Conservation (phyloP, 2,113 vertebrate species). For the Hippoglossus stenolepis region DNA sequence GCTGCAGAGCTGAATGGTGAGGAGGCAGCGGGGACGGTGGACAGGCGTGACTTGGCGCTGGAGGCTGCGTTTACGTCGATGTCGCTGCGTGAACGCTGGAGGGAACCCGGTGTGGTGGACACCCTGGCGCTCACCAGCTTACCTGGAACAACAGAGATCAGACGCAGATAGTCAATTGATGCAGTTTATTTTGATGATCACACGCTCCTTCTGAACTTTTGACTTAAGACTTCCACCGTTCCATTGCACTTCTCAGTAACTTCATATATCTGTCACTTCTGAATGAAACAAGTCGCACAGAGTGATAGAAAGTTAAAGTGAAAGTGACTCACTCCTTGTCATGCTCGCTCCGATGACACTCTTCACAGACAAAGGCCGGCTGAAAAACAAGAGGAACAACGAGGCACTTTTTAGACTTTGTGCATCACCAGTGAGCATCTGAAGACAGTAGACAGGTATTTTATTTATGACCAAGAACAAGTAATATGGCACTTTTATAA, state of each 20-base stretch:
- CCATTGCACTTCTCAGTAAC: too few species aligned
- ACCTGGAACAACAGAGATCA: conserved; percentile 77
- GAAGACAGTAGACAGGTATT: background rate
- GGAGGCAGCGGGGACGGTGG: conserved; percentile 85
- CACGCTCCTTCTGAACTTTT: background rate
- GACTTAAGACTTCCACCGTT: background rate
- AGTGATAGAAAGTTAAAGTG: too few species aligned
- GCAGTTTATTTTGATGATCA: background rate
- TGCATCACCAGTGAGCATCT: background rate
- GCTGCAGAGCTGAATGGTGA: conserved; percentile 93
- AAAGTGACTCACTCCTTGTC: conserved; percentile 88
- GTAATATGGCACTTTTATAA: background rate
- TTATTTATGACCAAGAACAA: background rate
- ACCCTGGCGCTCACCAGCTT: conserved; percentile 89
- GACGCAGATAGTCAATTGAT: background rate
- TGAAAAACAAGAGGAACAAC: conserved; percentile 56
- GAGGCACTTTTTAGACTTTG: background rate
- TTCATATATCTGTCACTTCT: too few species aligned
- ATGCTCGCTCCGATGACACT: conserved; percentile 92
- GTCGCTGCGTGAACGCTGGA: conserved; percentile 97
- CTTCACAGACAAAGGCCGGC: conserved; percentile 93
- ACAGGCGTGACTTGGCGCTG: conserved; percentile 94
- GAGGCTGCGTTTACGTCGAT: conserved; percentile 97
- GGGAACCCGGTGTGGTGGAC: conserved; percentile 87
- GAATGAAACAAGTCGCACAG: too few species aligned